Evolutionary conservation across 2,888 invertebrate species (phyloP).

Genomic region (Noctua janthe): DNA sequence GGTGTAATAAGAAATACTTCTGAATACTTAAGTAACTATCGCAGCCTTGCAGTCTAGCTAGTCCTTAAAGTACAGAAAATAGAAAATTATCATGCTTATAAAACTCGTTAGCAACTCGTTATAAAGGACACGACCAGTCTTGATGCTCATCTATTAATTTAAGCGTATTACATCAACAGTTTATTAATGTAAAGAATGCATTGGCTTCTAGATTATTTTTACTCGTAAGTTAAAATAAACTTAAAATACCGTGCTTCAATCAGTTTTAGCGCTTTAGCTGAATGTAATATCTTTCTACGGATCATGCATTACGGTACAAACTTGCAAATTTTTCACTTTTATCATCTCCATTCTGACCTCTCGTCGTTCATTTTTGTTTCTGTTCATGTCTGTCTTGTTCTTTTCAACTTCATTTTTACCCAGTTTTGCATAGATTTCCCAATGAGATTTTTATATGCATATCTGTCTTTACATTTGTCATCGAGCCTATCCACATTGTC

Average conservation of each 20-base stretch:
- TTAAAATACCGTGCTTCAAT: not conserved
- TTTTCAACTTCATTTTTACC: not conserved
- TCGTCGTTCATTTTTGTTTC: not conserved
- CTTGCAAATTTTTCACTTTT: not conserved
- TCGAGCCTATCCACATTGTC: rapidly evolving
- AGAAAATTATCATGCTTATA: slow-evolving; percentile 33
- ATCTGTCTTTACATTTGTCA: not conserved
- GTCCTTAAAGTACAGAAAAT: slow-evolving; percentile 26
- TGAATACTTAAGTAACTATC: not conserved
- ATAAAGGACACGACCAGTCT: slow-evolving; percentile 7
- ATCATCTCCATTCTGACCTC: too few relatives aligned
- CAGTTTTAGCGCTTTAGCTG: not conserved
- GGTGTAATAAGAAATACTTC: not conserved
- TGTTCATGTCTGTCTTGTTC: not conserved
- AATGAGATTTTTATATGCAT: not conserved
- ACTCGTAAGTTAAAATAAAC: not conserved
- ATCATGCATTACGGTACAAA: not conserved
- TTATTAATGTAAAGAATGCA: not conserved
- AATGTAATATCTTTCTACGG: not conserved
- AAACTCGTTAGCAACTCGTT: slow-evolving; percentile 38
- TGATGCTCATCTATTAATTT: slow-evolving; percentile 13
- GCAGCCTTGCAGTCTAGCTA: slow-evolving; percentile 9
- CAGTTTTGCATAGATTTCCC: not conserved
- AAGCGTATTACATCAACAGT: not conserved
- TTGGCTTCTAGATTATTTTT: not conserved